Percentiles rank a stretch among this genome's conserved stretches.
Evolutionary conservation across 2,113 vertebrate species (phyloP).

Genomic region (Climacteris rufus): DNA sequence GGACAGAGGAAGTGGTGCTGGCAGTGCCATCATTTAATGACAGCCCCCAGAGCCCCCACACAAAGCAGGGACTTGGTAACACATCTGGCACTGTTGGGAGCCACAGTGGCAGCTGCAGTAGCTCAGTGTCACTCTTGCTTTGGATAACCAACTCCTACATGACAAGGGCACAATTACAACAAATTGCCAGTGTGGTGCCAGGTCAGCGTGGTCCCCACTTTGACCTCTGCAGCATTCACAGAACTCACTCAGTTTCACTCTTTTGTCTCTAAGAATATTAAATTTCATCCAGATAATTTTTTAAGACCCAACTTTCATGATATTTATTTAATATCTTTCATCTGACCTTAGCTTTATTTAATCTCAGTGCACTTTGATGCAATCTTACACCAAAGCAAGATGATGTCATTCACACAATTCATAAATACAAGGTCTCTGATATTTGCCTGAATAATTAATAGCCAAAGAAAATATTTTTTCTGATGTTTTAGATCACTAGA

Average conservation of each 20-base stretch:
- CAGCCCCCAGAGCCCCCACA: neutral
- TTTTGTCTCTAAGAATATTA: neutral
- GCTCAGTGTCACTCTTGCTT: neutral
- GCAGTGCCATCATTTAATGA: neutral
- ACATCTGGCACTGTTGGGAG: neutral
- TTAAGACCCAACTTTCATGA: neutral
- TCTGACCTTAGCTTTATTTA: neutral
- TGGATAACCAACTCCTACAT: neutral
- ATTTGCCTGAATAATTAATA: conserved; percentile 49
- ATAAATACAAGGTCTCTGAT: conserved; percentile 33
- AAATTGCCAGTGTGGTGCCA: neutral
- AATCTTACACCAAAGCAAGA: neutral
- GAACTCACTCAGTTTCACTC: neutral
- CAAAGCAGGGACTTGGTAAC: neutral
- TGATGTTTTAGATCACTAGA: neutral
- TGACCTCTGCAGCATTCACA: neutral
- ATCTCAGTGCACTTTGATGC: conserved; percentile 1
- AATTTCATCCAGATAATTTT: neutral
- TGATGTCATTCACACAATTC: conserved; percentile 14
- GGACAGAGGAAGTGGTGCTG: neutral
- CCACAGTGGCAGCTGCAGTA: neutral
- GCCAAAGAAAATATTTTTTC: neutral
- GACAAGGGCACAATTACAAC: neutral
- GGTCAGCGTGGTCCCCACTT: neutral
- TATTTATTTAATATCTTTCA: neutral